Evolutionary conservation across 2,888 invertebrate species (phyloP), one percentile per base, ranked within the genome.

Genomic region (Pristionchus arcanus): DNA sequence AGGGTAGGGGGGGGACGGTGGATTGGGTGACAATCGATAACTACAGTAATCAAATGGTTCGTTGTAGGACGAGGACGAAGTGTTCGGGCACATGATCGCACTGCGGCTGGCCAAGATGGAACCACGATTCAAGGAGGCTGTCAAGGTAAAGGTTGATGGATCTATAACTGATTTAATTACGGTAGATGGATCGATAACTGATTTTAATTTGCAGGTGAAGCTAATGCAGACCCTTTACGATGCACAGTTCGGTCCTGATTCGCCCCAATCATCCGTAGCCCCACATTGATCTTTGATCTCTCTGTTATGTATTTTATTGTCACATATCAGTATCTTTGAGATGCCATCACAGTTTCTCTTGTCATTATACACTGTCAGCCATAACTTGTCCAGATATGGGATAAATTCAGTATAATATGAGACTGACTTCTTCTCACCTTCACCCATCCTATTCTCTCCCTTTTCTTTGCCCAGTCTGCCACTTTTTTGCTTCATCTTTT

Each of bases 81-180:
- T 89, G 31, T 89, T 89, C 28, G 89, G 83, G 25, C 89, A 84
- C 53, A 83, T 89, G 89, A 89, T 89, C 31, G 89, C 89, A 28
- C 84, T 89, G 42, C 25, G 53, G 49, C 34, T 89, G 49, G 37
- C 84, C 83, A 84, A 83, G 83, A 66, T 89, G 83, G 68, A 66
- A 3, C 66, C 77, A 11, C 42, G 68, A 53, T 37, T 49, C 53
- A 89, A 84, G 89, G 89, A 89, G 74, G 25, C 53, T 7, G 89
- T 77, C 53, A 89, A 89, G 89, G 89, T 89, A 49, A 68, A 2
- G 68, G 68, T 68, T 15, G 68, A 28, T 37, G 13, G 3, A 16
- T n/a, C 28, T 2, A 16, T 74, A 34, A 74, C 5, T 34, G 34
- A 37, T 34, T 34, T 55, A 5, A 42, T 68, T 68, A 68, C 25